Evolutionary conservation across 2,888 invertebrate genomes (phyloP), one percentile per base, ranked within the genome.

Genomic region (Protophormia terraenovae): DNA sequence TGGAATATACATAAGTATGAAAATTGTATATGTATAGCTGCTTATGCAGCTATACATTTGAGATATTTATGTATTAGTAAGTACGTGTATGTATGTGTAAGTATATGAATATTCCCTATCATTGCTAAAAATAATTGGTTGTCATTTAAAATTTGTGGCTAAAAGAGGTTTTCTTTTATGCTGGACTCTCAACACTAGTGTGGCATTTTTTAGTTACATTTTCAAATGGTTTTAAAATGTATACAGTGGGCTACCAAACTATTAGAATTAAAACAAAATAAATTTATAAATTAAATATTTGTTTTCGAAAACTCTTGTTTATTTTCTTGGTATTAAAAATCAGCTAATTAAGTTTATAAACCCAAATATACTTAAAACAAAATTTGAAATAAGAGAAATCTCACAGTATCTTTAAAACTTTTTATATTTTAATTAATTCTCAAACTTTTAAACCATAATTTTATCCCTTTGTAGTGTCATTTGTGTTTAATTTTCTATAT

Each of bases 91-190:
- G n/a, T 58, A 8, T 41, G 32, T 29, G 29, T 66, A 47, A 55
- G 32, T 38, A 22, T 47, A 19, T 69, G 38, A 76, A 64, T 72
- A 64, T 72, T 72, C 45, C 45, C 78, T 77, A 86, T 79, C 55
- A 66, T 66, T 86, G 84, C 58, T 73, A 24, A 80, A 85, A 87
- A 86, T 87, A 87, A 86, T 87, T 86, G 82, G 86, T 84, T 87
- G 87, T 77, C 87, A 83, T 85, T 87, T 87, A 83, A 87, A 87
- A 85, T 87, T 87, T 87, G 87, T 85, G 84, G 84, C 66, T 67
- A 55, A 77, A 75, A 62, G 60, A 29, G 69, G 69, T 67, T 80
- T n/a, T 60, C 53, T 84, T 77, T 73, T 73, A 38, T 73, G 16
- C 29, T 62, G 62, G 10, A 62, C 60, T 71, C 45, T 79, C 64